Evolutionary conservation across 2,888 invertebrate genomes (phyloP), one percentile per base, ranked within the genome.

Genomic region (Drosophila kanekoi): DNA sequence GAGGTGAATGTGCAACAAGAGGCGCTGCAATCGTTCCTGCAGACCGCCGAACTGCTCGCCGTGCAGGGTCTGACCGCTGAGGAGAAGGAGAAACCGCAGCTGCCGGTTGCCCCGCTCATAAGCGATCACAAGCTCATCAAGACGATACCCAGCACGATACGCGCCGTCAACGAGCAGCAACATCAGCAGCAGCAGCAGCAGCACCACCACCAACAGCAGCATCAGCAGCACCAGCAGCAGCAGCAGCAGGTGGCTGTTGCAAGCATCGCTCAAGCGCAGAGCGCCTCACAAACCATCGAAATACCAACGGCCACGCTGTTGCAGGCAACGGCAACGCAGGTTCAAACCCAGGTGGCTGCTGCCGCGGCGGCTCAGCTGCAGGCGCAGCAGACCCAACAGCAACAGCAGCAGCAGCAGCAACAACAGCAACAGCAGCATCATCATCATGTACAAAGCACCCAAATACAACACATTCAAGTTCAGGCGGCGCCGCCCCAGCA

Each of bases 1-100:
- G 96, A 96, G 93, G 96, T 96, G 8, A 96, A 96, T 81, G 96
- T 96, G 45, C 95, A 95, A 81, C 96, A 96, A 91, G 96, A 96
- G 89, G 95, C 96, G 73, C 92, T 96, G 80, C 95, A 95, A 76
- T 96, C 96, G 65, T 96, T 96, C 92, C 93, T 96, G 53, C 95
- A 95, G 80, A 96, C 96, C 16, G 96, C 96, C 5, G 96, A 96
- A 91, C 92, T 96, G 72, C 92, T 96, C 82, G 95, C 96, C 81
- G 95, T 96, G 56, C 96, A 96, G 91, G 96, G 96, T 60, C 93
- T 96, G 70, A 96, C 96, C 48, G 90, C 92, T n/a, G 92, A 92
- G 77, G 92, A 92, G 67, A 92, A 92, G 63, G 92, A 92, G 54
- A 92, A 92, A 68, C 91, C 91, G 20, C 91, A 90, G 66, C 35